Percentiles rank a stretch among this genome's conserved stretches.
Evolutionary conservation across 53 echinoderm and acorn worm genomes (phyloP).

Genomic region (Luidia sarsii): DNA sequence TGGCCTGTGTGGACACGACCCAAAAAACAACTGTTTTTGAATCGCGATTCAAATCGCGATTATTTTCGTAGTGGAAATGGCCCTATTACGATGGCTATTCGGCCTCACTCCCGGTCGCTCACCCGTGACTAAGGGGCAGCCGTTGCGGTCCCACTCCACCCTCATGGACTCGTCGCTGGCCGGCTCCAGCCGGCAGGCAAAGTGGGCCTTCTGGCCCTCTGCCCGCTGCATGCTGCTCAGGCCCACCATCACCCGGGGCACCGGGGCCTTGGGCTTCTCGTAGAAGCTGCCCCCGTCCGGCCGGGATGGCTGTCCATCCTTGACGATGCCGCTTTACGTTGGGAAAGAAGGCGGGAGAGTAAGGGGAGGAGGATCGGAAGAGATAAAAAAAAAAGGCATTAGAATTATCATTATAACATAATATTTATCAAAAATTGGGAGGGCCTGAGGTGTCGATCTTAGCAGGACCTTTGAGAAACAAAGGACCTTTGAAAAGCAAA

Average conservation of each 20-base stretch:
- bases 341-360: neutral
- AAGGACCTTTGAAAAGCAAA: no score
- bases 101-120: no score
- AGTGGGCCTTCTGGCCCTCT: constrained; percentile 81
- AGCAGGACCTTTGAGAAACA: no score
- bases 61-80: no score
- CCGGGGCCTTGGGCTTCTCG: constrained; percentile 8
- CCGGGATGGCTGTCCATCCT: constrained; percentile 31
- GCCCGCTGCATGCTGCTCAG: constrained; percentile 18
- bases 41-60: no score
- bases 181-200: constrained; percentile 90
- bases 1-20: no score
- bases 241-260: constrained; percentile 15
- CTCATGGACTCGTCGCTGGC: constrained; percentile 73
- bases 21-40: no score
- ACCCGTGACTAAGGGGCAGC: constrained; percentile 78
- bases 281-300: neutral
- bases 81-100: no score
- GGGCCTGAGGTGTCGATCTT: no score
- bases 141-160: constrained; percentile 87
- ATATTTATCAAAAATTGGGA: no score
- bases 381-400: neutral
- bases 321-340: constrained; percentile 33
- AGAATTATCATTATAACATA: neutral
- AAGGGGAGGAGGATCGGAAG: neutral